These are phyloP conservation scores for Dromaius novaehollandiae DNA, from an alignment of 2,113 vertebrate genomes.

Conservation along the genomic window DNA sequence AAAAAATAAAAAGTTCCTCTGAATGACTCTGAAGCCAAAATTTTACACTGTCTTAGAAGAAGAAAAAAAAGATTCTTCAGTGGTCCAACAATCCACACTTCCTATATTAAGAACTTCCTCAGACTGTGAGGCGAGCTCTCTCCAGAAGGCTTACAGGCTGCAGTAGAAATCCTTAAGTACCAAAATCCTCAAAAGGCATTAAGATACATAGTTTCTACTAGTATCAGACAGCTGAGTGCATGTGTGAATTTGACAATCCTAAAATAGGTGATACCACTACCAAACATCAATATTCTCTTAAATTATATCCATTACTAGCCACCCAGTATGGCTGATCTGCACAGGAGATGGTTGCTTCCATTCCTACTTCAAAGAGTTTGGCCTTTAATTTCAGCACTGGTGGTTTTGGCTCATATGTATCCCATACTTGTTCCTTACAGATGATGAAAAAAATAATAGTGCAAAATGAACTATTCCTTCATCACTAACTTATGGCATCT, in stretches of 20 bases:
- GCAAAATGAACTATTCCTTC: background rate
- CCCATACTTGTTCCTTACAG: background rate
- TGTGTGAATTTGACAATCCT: background rate
- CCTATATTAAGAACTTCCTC: background rate
- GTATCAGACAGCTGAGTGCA: background rate
- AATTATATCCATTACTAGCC: background rate
- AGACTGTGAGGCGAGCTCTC: background rate
- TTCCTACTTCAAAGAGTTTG: background rate
- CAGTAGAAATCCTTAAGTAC: background rate
- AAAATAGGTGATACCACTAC: background rate
- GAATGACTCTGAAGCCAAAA: background rate
- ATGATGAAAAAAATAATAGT: background rate
- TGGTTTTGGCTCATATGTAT: background rate
- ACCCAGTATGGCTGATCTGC: background rate
- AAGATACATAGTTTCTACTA: background rate
- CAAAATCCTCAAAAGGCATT: background rate
- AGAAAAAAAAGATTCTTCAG: background rate
- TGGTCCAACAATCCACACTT: background rate
- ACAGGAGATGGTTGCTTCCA: background rate
- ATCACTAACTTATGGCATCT: background rate
- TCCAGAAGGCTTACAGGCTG: background rate
- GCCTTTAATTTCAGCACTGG: background rate
- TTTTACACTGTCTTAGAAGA: background rate
- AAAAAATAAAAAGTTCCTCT: background rate
- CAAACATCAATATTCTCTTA: background rate